Conservation (phyloP, 1,140 invertebrate species). For the Drosophila seguyi region DNA sequence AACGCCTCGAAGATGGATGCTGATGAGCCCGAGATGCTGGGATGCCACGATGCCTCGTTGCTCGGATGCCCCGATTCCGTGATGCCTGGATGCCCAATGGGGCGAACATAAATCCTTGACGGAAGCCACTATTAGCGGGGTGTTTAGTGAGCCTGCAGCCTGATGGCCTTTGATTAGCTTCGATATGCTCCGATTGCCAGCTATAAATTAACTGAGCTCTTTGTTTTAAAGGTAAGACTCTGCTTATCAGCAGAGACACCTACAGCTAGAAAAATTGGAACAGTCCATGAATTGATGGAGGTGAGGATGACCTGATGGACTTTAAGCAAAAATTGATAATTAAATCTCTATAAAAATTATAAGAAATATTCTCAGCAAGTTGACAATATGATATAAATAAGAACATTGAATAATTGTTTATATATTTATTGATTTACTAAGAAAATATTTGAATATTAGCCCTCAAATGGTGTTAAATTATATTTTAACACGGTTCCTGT, state of each 20-base stretch:
- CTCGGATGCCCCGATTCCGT: conserved; percentile 5
- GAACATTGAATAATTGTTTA: no score
- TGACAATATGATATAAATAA: background rate
- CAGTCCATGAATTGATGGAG: background rate
- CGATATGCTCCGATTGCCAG: conserved; percentile 34
- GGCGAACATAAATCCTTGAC: conserved; percentile 65
- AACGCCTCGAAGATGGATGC: conserved; percentile 72
- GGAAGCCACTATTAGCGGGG: conserved; percentile 69
- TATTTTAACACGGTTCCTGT: no score
- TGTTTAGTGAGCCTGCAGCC: conserved; percentile 61
- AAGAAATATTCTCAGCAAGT: background rate
- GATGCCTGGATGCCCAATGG: conserved; percentile 40
- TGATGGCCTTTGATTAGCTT: conserved; percentile 74
- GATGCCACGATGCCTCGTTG: conserved; percentile 10
- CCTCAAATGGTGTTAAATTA: background rate
- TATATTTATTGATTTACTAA: no score
- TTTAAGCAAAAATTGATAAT: background rate
- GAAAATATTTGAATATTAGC: background rate
- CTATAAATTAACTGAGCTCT: conserved; percentile 52
- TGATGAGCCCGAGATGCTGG: conserved; percentile 63
- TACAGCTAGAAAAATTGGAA: background rate
- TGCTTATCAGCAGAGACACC: background rate
- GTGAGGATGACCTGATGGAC: background rate
- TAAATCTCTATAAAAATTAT: background rate
- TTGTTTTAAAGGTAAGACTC: conserved; percentile 23